Evolutionary conservation across 2,888 invertebrate species (phyloP).

Genomic region (Drosophila suboccidentalis): DNA sequence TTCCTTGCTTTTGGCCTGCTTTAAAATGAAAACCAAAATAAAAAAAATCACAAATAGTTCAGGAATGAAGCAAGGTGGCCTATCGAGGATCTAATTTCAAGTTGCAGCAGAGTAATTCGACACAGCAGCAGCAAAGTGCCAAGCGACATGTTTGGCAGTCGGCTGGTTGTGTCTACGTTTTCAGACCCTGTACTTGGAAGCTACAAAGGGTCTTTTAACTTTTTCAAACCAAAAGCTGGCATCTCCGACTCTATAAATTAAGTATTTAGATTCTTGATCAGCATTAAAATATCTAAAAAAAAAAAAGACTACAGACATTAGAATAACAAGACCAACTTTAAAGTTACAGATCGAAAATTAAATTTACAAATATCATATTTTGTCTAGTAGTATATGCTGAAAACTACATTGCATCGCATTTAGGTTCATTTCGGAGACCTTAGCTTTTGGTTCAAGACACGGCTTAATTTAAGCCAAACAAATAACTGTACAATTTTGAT

Average conservation of each 20-base stretch:
- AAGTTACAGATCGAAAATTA: not conserved
- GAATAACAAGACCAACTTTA: not conserved
- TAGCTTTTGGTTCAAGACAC: no score
- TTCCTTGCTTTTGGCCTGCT: not conserved
- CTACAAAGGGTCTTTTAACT: no score
- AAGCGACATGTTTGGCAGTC: slow-evolving; percentile 62
- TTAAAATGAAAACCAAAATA: slow-evolving; percentile 5
- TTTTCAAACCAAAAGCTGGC: not conserved
- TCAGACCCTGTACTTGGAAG: not conserved
- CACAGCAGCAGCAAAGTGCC: slow-evolving; percentile 46
- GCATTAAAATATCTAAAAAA: not conserved
- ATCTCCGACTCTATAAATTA: not conserved
- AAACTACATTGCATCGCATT: no score
- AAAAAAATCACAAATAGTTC: not conserved
- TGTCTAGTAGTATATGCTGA: no score
- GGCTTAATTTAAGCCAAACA: no score
- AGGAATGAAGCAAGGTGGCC: not conserved
- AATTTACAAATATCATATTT: no score
- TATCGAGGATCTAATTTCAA: slow-evolving; percentile 64
- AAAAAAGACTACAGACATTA: not conserved
- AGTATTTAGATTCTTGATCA: not conserved
- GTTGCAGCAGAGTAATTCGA: slow-evolving; percentile 54
- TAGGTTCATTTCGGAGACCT: no score
- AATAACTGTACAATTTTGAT: no score
- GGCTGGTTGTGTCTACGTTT: slow-evolving; percentile 48